Percentiles rank a stretch among this genome's conserved stretches.
These are phyloP conservation scores for Marasmarcha lunaedactyla DNA, from an alignment of 2,888 invertebrate genomes.

Conservation along the genomic window DNA sequence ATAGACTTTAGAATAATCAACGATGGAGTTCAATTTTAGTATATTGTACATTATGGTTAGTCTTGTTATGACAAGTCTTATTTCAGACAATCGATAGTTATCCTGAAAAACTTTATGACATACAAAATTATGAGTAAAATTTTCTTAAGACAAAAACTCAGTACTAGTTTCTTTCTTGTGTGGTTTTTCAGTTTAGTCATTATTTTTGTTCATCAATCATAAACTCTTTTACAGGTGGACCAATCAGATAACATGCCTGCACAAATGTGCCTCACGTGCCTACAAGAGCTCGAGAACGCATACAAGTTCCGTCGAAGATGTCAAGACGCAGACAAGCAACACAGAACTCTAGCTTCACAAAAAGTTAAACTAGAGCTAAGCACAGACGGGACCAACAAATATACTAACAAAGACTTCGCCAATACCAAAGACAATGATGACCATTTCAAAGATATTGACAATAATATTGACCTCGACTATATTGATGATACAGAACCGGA, in stretches of 20 bases:
- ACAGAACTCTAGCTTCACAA: constrained; percentile 21
- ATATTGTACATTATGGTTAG: too few species aligned
- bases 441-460: constrained; percentile 22
- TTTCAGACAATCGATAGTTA: too few species aligned
- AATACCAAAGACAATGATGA: constrained; percentile 8
- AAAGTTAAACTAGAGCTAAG: constrained; percentile 36
- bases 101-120: too few species aligned
- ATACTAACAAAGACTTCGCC: constrained; percentile 7
- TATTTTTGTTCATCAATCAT: too few species aligned
- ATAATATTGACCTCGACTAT: constrained; percentile 21
- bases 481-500: constrained; percentile 18
- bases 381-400: constrained; percentile 16
- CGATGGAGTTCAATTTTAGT: too few species aligned
- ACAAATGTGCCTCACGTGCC: constrained; percentile 47
- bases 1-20: too few species aligned
- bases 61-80: too few species aligned
- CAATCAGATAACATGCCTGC: constrained; percentile 44
- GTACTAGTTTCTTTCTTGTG: too few species aligned
- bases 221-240: constrained; percentile 37
- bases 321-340: constrained; percentile 43
- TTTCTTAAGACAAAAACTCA: too few species aligned
- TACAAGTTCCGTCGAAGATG: constrained; percentile 59
- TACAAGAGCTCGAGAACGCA: constrained; percentile 47
- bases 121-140: too few species aligned
- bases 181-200: too few species aligned